Conservation (phyloP, 2,888 invertebrate genomes). For the Drosophila paranaensis region DNA sequence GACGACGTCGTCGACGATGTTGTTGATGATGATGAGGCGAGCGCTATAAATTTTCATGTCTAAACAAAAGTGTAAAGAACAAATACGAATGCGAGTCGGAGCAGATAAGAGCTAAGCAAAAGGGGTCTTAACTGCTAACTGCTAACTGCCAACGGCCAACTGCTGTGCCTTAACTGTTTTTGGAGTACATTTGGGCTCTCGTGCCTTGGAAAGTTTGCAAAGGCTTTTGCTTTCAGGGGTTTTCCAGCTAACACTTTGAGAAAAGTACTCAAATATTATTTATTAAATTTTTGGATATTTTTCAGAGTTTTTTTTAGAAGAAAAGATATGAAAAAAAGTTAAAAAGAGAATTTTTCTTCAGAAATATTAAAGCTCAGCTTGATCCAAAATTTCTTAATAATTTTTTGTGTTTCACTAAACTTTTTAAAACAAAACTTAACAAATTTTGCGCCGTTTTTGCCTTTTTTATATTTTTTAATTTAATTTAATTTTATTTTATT, state of each 20-base stretch:
- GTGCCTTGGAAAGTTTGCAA: not conserved
- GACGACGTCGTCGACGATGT: constrained; percentile 7
- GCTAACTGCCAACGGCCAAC: not conserved
- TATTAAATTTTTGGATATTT: no score
- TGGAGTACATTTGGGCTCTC: not conserved
- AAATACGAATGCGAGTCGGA: constrained; percentile 61
- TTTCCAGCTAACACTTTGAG: no score
- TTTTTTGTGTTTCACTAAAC: no score
- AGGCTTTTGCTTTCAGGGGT: not conserved
- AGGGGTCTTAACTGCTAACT: constrained; percentile 5
- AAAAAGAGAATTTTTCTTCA: no score
- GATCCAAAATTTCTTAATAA: no score
- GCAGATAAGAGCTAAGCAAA: constrained; percentile 49
- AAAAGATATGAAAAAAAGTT: no score
- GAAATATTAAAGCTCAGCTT: no score
- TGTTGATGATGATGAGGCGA: constrained; percentile 28
- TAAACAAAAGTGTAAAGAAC: constrained; percentile 80
- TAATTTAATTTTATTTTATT: no score
- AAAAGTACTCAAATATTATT: no score
- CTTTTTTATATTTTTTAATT: not conserved
- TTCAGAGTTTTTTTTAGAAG: no score
- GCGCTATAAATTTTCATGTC: constrained; percentile 73
- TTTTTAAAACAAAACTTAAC: no score
- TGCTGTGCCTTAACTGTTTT: constrained; percentile 1
- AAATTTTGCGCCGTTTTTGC: no score